Conservation (phyloP, 2,888 invertebrate genomes). For the Abrostola triplasia region DNA sequence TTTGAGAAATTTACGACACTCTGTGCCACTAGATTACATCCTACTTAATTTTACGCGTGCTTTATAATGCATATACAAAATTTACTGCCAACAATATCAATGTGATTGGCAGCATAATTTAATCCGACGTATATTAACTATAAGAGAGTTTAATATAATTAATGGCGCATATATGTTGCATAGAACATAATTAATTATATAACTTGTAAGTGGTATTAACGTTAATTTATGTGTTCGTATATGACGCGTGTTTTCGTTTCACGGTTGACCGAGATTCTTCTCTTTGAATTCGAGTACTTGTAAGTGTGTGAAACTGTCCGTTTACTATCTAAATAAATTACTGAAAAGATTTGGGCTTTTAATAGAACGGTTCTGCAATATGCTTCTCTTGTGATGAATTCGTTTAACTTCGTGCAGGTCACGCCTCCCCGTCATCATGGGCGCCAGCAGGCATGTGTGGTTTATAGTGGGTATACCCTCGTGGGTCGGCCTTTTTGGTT, state of each 20-base stretch:
- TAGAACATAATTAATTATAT: conserved; percentile 32
- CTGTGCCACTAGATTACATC: background rate
- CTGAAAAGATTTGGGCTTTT: conserved; percentile 7
- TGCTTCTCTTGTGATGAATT: too few species aligned
- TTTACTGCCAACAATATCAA: conserved; percentile 16
- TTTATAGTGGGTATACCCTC: too few species aligned
- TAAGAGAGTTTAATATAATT: conserved; percentile 15
- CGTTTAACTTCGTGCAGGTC: too few species aligned
- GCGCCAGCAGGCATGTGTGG: too few species aligned
- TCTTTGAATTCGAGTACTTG: conserved; percentile 10
- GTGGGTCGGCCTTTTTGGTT: too few species aligned
- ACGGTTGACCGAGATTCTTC: conserved; percentile 32
- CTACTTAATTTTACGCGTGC: conserved; percentile 2
- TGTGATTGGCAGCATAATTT: conserved; percentile 17
- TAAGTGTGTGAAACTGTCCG: conserved; percentile 1
- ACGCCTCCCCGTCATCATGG: too few species aligned
- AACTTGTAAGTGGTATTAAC: conserved; percentile 8
- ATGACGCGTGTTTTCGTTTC: conserved; percentile 14
- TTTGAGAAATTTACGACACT: background rate
- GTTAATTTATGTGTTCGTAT: conserved; percentile 33
- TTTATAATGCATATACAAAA: background rate
- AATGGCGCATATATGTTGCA: conserved; percentile 19
- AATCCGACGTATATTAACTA: conserved; percentile 11
- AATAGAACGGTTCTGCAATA: background rate
- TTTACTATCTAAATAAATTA: conserved; percentile 20